Evolutionary conservation across 2,888 invertebrate species (phyloP), one percentile per base, ranked within the genome.

Genomic region (Pterostichus niger): DNA sequence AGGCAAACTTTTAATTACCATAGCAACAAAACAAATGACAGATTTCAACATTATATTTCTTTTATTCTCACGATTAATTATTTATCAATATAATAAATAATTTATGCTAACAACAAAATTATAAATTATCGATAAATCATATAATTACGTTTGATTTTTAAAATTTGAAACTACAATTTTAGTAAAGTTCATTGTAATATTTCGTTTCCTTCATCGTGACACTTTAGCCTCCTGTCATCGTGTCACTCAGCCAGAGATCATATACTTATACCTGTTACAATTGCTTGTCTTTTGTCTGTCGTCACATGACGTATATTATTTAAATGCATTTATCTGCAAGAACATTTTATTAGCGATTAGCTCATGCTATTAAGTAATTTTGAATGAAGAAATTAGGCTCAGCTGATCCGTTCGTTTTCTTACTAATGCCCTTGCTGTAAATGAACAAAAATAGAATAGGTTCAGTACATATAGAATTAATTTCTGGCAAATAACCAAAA

Each of bases 401-500:
- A 75, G 75, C 75, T 75, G 75, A 52, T 75, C 44, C 35, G 24
- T 75, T 49, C 13, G 33, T 52, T 44, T 71, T 75, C 52, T 75
- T 7, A 75, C 33, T 52, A 52, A 33, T 75, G 75, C n/a, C 75
- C 75, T 75, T 75, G 75, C 15, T 31, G 13, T 6, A 52, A 75
- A 75, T 24, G 52, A 0, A 44, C 33, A 9, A 52, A 75, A 75
- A 75, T 75, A 75, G 75, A 75, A 75, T 44, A 71, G 31, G 13
- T 71, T 75, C 52, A 11, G 75, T 9, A 31, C 75, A 49, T 75
- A 31, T 31, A 75, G 31, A 75, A 33, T 75, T 75, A 75, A 52
- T 75, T 75, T 75, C 52, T 75, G 75, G 75, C 75, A 75, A 75
- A 52, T 75, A n/a, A 49, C 52, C 75, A 75, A 73, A 49, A 24